Evolutionary conservation across 2,797 vertebrate species (phyloP), one percentile per base, ranked within the genome.

Genomic region (Sebastes wilsoni): DNA sequence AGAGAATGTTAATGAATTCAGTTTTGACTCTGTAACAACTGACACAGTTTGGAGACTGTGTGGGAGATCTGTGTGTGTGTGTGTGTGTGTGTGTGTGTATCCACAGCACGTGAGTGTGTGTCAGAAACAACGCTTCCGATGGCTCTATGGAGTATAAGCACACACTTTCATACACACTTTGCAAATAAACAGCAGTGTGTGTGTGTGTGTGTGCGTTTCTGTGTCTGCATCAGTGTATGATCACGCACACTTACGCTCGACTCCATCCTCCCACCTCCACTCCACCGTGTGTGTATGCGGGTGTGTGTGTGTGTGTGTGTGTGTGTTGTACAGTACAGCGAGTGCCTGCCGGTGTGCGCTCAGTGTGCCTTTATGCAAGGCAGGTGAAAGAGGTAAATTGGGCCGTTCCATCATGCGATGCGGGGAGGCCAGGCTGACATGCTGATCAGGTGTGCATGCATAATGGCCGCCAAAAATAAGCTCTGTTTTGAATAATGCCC

Each of bases 401-500:
- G 97, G 95, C 95, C 95, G 94, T 97, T 98, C 97, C 96, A 97
- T 99, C 97, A 97, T 96, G 96, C 95, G 85, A 95, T 95, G 95
- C 82, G 90, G 95, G 95, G 94, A 93, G 95, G 95, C 96, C 95
- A 94, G 95, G 95, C 96, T 97, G 97, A 98, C 96, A 97, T 95
- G 77, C 95, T 96, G 97, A 98, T 99, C 98, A 98, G 97, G 97
- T 98, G 97, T 97, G 96, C 96, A 95, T 98, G 96, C 96, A 97
- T 98, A 98, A 98, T 98, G 96, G 94, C 95, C 96, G 95, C 97
- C 97, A 96, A 97, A 98, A 98, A 98, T 98, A 97, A 97, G 97
- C 96, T 92, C 96, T 95, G 94, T 96, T 98, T 97, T 98, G 97
- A 98, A 98, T 98, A 98, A 98, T 98, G 96, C 95, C 93, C 94